Evolutionary conservation across 2,113 vertebrate species (phyloP).

Genomic region (Procapra przewalskii): DNA sequence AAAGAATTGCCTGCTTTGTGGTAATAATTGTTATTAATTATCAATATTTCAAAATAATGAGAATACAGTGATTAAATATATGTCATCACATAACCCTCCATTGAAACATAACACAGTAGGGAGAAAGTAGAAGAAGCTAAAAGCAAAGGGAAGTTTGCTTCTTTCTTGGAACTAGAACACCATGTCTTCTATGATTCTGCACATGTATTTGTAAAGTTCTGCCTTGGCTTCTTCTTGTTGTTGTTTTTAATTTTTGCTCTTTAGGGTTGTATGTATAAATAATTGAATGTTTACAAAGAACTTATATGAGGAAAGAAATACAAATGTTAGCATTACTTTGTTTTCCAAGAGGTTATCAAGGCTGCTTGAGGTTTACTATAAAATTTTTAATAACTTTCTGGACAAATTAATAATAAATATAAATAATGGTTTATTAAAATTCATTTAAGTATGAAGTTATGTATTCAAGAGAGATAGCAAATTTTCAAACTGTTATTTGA

Average conservation of each 20-base stretch:
- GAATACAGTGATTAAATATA: neutral
- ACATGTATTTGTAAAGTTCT: neutral
- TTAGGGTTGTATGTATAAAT: neutral
- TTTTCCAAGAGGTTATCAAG: neutral
- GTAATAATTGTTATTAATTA: constrained; percentile 9
- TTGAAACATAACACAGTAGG: neutral
- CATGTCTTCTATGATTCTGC: neutral
- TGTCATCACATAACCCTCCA: neutral
- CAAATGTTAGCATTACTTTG: neutral
- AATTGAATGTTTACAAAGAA: neutral
- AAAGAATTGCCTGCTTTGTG: neutral
- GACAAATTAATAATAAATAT: neutral
- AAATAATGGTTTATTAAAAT: neutral
- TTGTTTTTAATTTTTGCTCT: neutral
- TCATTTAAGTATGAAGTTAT: neutral
- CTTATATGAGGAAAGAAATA: neutral
- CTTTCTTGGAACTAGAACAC: neutral
- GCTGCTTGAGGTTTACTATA: neutral
- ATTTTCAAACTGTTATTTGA: neutral
- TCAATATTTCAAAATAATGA: constrained; percentile 34
- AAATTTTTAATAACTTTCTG: neutral
- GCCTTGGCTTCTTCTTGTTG: neutral
- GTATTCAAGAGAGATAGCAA: neutral
- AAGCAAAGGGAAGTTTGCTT: neutral
- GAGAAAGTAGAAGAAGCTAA: neutral